Conservation (phyloP, 1,140 invertebrate genomes). For the Phenacoccus solenopsis region DNA sequence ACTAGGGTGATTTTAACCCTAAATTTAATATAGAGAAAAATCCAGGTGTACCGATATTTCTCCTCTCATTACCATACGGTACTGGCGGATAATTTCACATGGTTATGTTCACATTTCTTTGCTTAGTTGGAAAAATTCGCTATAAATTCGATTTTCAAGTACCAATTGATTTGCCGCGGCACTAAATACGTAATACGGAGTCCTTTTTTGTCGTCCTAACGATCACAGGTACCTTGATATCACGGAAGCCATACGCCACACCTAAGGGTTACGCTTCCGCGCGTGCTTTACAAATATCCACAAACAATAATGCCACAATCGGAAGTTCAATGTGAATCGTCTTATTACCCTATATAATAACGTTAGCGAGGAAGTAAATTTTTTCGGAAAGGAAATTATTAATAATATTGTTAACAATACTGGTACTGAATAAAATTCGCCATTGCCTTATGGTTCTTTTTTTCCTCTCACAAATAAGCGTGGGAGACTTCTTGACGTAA, state of each 20-base stretch:
- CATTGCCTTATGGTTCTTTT: slow-evolving; percentile 11
- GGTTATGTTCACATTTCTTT: too few relatives aligned
- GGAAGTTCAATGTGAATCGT: background rate
- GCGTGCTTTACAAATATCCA: background rate
- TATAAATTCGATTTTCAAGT: too few relatives aligned
- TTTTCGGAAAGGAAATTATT: slow-evolving; percentile 8
- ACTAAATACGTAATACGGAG: too few relatives aligned
- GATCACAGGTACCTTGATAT: too few relatives aligned
- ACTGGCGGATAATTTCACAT: too few relatives aligned
- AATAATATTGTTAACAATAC: slow-evolving; percentile 8
- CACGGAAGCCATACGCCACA: background rate
- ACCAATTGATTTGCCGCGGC: too few relatives aligned
- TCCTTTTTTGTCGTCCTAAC: too few relatives aligned
- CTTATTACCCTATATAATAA: background rate
- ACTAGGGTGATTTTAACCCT: slow-evolving; percentile 10
- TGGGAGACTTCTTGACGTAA: slow-evolving; percentile 8
- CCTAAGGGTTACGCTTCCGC: background rate
- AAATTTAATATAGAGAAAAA: background rate
- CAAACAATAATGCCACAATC: background rate
- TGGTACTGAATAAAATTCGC: slow-evolving; percentile 10
- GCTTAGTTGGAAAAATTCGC: too few relatives aligned
- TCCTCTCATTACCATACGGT: too few relatives aligned
- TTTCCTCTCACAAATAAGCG: slow-evolving; percentile 5
- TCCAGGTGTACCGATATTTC: background rate
- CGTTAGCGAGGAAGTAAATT: slow-evolving; percentile 7